Evolutionary conservation across 2,797 vertebrate genomes (phyloP).

Genomic region (Sorex maritimensis): DNA sequence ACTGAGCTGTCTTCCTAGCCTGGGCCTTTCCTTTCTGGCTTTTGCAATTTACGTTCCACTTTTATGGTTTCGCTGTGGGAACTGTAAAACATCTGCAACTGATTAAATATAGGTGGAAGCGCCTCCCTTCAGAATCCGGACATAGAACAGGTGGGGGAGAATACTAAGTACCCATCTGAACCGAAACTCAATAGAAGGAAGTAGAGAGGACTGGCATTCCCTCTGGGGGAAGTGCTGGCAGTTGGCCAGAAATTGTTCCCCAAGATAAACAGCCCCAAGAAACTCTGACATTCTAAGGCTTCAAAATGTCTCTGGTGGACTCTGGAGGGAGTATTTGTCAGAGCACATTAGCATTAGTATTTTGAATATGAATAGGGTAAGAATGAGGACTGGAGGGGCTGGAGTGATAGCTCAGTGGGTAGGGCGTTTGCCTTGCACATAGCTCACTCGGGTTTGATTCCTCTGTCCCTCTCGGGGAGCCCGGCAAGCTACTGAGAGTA

Average conservation of each 20-base stretch:
- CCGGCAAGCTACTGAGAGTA: no score
- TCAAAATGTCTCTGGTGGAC: neutral
- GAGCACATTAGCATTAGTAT: neutral
- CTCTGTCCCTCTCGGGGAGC: no score
- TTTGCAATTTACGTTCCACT: neutral
- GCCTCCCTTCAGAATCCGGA: conserved; percentile 25
- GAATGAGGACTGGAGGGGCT: neutral
- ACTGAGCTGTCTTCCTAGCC: no score
- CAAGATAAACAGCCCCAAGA: neutral
- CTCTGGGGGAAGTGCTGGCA: neutral
- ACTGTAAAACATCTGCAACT: conserved; percentile 40
- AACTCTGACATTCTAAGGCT: neutral
- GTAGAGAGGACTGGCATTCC: neutral
- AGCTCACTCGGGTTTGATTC: no score
- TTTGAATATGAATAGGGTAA: neutral
- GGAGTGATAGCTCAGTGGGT: no score
- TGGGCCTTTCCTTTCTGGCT: neutral
- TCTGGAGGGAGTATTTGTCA: conserved; percentile 23
- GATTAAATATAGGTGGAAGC: neutral
- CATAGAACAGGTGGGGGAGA: neutral
- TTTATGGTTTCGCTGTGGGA: conserved; percentile 14
- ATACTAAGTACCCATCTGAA: neutral
- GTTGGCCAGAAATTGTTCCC: neutral
- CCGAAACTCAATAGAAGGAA: neutral
- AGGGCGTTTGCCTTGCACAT: no score